Evolutionary conservation across 1,140 invertebrate species (phyloP).

Genomic region (silkworm (Bombyx mori)): DNA sequence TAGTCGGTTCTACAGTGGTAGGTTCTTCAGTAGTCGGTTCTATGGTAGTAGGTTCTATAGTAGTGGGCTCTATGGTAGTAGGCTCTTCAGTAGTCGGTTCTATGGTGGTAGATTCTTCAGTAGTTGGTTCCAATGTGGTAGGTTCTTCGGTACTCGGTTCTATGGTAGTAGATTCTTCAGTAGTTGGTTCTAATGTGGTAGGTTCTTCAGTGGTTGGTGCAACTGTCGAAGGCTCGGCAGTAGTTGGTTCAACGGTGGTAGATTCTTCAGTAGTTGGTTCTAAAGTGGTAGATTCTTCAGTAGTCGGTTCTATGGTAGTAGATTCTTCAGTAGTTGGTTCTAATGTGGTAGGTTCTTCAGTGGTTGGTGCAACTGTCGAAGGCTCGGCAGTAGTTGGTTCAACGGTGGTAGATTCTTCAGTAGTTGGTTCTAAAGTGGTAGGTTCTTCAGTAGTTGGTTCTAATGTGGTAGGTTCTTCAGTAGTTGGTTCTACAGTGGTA

Average conservation of each 20-base stretch:
- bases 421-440: conserved; percentile 5
- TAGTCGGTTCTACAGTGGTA: too few species aligned
- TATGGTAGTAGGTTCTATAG: conserved; percentile 2
- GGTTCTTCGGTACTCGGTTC: too few species aligned
- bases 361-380: background rate
- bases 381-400: background rate
- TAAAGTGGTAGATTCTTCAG: conserved; percentile 7
- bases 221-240: background rate
- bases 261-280: conserved; percentile 8
- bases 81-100: conserved; percentile 2
- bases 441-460: conserved; percentile 4
- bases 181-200: background rate
- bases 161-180: background rate
- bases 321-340: background rate
- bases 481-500: background rate
- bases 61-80: background rate
- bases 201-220: background rate
- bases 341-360: background rate
- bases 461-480: background rate
- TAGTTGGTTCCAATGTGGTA: background rate
- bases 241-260: background rate
- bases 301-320: background rate
- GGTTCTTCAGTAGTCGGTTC: background rate
- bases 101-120: background rate
- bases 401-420: conserved; percentile 4